These are phyloP conservation scores for Myopa tessellatipennis DNA, from an alignment of 2,888 invertebrate genomes.

Conservation along the genomic window DNA sequence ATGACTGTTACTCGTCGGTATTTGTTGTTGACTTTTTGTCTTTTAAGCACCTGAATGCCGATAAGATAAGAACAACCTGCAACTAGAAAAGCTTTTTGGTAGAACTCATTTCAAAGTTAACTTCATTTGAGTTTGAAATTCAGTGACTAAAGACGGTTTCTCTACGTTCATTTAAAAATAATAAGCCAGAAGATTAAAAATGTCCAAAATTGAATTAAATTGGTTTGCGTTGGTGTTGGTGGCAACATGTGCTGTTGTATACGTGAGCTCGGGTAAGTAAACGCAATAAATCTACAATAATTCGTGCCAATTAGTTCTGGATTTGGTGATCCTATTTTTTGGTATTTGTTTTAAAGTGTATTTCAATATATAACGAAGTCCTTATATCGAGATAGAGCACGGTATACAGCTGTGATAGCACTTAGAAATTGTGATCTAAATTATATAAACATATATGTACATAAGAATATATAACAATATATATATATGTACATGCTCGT, in stretches of 20 bases:
- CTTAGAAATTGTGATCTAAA: not conserved
- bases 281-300: not conserved
- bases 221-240: slow-evolving; percentile 50
- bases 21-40: not conserved
- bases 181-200: not conserved
- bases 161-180: not conserved
- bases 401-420: not conserved
- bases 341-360: no score
- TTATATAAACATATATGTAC: not conserved
- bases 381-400: not conserved
- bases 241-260: slow-evolving; percentile 50
- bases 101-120: not conserved
- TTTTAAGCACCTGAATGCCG: not conserved
- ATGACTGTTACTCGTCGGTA: not conserved
- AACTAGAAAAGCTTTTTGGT: not conserved
- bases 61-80: not conserved
- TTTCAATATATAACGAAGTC: no score
- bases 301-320: no score
- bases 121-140: not conserved
- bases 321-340: no score
- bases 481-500: not conserved
- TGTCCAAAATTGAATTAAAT: slow-evolving; percentile 39
- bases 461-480: no score
- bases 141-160: not conserved
- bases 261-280: slow-evolving; percentile 60